A percentile compares a stretch with the other conserved stretches of the same genome.
phyloP scores from a whole-genome alignment of 2,797 vertebrate species.

The Hippoglossus hippoglossus region DNA sequence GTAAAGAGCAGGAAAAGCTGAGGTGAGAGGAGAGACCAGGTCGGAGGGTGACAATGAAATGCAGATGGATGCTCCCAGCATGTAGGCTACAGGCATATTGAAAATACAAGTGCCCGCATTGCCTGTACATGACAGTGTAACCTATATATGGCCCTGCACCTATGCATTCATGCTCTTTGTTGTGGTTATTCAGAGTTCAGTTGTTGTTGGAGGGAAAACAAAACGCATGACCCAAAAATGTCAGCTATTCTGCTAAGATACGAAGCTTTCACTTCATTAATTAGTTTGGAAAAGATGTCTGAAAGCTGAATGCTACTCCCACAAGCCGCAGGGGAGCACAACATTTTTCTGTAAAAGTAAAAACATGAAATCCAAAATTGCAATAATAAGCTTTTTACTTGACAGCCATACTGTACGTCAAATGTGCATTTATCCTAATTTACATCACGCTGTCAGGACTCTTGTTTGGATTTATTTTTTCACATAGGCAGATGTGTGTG shows the following conservation, averaged over 20 bases:
- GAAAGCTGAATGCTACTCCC: conserved; percentile 36
- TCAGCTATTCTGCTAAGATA: conserved; percentile 16
- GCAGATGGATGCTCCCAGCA: not conserved
- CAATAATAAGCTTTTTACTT: conserved; percentile 17
- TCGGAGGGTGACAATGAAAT: conserved; percentile 45
- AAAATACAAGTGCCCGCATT: no score
- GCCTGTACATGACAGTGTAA: not conserved
- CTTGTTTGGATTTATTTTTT: not conserved
- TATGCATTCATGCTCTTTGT: not conserved
- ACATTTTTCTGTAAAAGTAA: conserved; percentile 15
- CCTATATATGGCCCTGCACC: not conserved
- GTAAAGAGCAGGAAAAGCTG: conserved; percentile 33
- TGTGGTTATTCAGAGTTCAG: conserved; percentile 1
- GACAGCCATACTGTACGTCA: conserved; percentile 20
- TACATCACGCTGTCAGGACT: not conserved
- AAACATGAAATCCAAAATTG: conserved; percentile 25
- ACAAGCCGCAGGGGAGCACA: conserved; percentile 3
- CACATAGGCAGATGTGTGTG: no score
- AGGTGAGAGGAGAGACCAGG: conserved; percentile 40
- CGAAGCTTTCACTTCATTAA: conserved; percentile 32
- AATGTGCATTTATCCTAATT: conserved; percentile 30
- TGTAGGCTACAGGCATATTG: not conserved
- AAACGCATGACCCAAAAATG: conserved; percentile 33
- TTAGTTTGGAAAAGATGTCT: conserved; percentile 48
- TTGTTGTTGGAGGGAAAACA: not conserved